These are phyloP conservation scores for Cephalopholis sonnerati DNA, from an alignment of 2,113 vertebrate species.

Conservation along the genomic window DNA sequence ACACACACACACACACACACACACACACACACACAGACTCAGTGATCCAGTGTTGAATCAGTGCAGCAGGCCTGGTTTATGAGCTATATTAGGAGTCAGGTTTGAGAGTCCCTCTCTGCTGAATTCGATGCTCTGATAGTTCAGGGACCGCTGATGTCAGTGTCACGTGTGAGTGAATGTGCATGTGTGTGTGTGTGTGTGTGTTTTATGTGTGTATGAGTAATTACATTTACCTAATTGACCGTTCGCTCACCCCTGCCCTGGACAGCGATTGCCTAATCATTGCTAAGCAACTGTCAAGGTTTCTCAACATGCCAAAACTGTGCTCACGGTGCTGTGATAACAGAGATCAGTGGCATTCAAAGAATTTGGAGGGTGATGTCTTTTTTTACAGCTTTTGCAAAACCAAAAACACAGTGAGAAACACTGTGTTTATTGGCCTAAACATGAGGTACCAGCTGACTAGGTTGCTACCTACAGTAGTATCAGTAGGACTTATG, in stretches of 20 bases:
- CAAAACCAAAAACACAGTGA: not conserved
- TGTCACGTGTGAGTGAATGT: conserved; percentile 42
- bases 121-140: conserved; percentile 60
- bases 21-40: conserved; percentile 17
- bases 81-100: conserved; percentile 69
- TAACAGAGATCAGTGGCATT: not conserved
- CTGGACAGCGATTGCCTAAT: not conserved
- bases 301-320: not conserved
- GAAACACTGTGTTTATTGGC: not conserved
- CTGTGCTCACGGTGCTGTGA: not conserved
- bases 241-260: not conserved
- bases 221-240: conserved; percentile 4
- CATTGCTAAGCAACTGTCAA: not conserved
- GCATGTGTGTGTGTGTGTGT: conserved; percentile 31
- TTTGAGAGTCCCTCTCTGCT: conserved; percentile 62
- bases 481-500: too few species aligned
- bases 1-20: conserved; percentile 21
- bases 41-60: conserved; percentile 38
- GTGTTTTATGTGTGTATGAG: not conserved
- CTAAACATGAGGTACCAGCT: not conserved
- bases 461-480: too few species aligned
- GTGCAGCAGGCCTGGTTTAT: conserved; percentile 67
- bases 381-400: not conserved
- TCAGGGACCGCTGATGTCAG: conserved; percentile 45
- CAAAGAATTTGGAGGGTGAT: not conserved